Percentiles rank a stretch among this genome's conserved stretches.
phyloP scores from a whole-genome alignment of 1,140 invertebrate genomes.

The Drosophila takahashii region DNA sequence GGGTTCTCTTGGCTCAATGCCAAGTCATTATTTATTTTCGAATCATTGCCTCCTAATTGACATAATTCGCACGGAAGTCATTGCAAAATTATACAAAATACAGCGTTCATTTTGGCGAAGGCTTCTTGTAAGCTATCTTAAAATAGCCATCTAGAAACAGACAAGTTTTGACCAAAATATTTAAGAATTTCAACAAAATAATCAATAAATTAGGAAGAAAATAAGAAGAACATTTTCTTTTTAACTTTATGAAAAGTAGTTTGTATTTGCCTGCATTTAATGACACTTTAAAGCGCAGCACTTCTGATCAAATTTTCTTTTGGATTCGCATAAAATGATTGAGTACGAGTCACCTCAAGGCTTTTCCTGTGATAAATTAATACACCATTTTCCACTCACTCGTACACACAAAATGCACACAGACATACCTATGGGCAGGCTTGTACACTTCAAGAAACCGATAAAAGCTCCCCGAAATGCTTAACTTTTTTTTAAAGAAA shows the following conservation, averaged over 20 bases:
- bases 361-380: constrained; percentile 34
- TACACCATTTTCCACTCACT: constrained; percentile 42
- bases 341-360: constrained; percentile 33
- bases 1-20: neutral
- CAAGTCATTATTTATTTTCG: neutral
- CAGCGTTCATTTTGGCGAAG: no score
- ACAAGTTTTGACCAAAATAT: no score
- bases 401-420: neutral
- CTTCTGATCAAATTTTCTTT: constrained; percentile 1
- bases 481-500: no score
- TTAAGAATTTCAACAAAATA: no score
- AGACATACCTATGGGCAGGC: neutral
- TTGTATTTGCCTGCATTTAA: no score
- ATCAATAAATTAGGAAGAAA: no score
- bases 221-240: no score
- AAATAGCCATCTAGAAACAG: no score
- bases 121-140: no score
- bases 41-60: constrained; percentile 3
- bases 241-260: no score
- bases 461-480: neutral
- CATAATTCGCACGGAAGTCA: neutral
- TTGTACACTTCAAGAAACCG: neutral
- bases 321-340: constrained; percentile 21
- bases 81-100: neutral
- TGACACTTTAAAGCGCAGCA: neutral